Conservation (phyloP, 2,888 invertebrate species). For the Synanthedon formicaeformis region DNA sequence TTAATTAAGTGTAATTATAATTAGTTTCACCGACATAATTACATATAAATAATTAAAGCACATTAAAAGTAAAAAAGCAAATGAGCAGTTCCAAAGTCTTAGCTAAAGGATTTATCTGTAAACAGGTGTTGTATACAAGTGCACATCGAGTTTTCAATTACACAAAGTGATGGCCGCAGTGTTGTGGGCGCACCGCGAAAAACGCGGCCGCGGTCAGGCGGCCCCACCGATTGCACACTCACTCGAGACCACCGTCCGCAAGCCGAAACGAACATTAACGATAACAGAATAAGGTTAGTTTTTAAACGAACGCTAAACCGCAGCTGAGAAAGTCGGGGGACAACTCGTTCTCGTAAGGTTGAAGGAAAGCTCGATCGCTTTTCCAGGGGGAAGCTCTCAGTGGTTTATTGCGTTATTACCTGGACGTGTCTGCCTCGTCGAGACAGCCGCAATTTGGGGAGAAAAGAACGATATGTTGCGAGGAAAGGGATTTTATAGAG, state of each 20-base stretch:
- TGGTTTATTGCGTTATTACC: conserved; percentile 72
- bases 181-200: conserved; percentile 53
- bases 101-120: conserved; percentile 54
- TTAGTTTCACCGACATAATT: too few relatives aligned
- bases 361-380: conserved; percentile 68
- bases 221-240: conserved; percentile 54
- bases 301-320: conserved; percentile 22
- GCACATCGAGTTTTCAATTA: conserved; percentile 68
- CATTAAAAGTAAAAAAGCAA: background rate
- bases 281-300: conserved; percentile 41
- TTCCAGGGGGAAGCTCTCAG: conserved; percentile 67
- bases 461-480: conserved; percentile 65
- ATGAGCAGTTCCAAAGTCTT: background rate
- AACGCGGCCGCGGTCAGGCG: conserved; percentile 50
- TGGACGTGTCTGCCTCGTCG: conserved; percentile 64
- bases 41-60: too few relatives aligned
- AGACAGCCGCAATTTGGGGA: conserved; percentile 64
- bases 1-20: too few relatives aligned
- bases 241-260: conserved; percentile 19
- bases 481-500: conserved; percentile 62
- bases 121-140: conserved; percentile 55
- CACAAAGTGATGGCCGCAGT: conserved; percentile 60
- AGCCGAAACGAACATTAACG: conserved; percentile 36
- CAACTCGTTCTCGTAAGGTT: conserved; percentile 63
- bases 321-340: conserved; percentile 40